Percentiles rank a stretch among this genome's conserved stretches.
Conservation (phyloP, 2,888 invertebrate genomes). For the Andrena minutula region DNA sequence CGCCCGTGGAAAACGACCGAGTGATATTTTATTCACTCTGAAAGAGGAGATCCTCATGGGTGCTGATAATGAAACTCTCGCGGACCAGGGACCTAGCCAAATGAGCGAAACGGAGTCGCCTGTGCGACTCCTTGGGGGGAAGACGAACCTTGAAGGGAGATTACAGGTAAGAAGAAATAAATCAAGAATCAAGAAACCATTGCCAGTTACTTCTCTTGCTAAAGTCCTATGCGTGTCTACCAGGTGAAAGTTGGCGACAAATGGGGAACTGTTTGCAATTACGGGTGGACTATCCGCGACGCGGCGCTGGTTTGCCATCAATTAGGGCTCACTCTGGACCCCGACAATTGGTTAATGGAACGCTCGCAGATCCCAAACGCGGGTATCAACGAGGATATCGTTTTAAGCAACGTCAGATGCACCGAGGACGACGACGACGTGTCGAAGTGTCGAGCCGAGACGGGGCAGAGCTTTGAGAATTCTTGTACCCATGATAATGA, state of each 20-base stretch:
- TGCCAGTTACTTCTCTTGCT: too few relatives aligned
- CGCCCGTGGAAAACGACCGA: conserved; percentile 92
- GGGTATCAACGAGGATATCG: conserved; percentile 91
- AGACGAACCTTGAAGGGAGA: conserved; percentile 93
- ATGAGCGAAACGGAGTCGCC: conserved; percentile 89
- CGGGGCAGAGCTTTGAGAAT: conserved; percentile 92
- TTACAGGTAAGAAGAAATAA: conserved; percentile 87
- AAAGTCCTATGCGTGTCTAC: background rate
- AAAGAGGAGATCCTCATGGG: conserved; percentile 90
- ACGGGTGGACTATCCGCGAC: conserved; percentile 96
- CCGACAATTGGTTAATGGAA: conserved; percentile 95
- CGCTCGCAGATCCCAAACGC: conserved; percentile 92
- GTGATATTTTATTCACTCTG: conserved; percentile 92
- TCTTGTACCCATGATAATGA: conserved; percentile 95
- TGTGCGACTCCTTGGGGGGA: conserved; percentile 93
- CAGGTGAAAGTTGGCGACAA: conserved; percentile 92
- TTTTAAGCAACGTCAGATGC: conserved; percentile 95
- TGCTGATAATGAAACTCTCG: conserved; percentile 88
- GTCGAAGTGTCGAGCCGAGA: conserved; percentile 94
- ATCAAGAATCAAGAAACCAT: background rate
- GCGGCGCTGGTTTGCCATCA: conserved; percentile 98
- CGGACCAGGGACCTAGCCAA: conserved; percentile 82
- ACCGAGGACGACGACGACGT: conserved; percentile 96
- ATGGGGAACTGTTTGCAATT: conserved; percentile 99
- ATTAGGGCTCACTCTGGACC: conserved; percentile 96